These are phyloP conservation scores for Eremophila alpestris DNA, from an alignment of 2,797 vertebrate genomes.

Conservation along the genomic window DNA sequence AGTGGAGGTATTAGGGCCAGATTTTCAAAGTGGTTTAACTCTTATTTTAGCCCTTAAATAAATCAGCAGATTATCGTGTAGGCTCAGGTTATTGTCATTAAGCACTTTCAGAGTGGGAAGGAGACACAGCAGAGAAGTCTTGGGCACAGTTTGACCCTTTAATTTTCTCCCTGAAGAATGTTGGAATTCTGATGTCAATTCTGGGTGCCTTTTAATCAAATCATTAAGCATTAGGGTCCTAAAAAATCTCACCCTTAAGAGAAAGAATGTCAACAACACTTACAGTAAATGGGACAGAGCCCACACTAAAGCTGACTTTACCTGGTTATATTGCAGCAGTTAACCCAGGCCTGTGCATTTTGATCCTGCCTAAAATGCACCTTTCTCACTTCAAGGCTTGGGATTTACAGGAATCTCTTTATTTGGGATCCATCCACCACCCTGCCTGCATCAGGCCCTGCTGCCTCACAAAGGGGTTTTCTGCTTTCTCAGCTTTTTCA, in stretches of 20 bases:
- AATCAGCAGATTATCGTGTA: neutral
- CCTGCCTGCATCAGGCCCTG: neutral
- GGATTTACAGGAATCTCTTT: neutral
- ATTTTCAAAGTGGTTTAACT: conserved; percentile 1
- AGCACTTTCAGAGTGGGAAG: neutral
- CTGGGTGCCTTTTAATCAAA: neutral
- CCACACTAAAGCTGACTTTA: neutral
- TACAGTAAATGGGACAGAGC: neutral
- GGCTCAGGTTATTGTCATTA: neutral
- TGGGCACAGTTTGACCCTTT: neutral
- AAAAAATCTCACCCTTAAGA: neutral
- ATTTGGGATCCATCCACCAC: neutral
- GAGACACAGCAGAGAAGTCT: neutral
- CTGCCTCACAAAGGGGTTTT: neutral
- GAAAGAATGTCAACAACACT: neutral
- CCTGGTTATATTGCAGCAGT: neutral
- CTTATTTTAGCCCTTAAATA: conserved; percentile 28
- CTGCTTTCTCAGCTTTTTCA: neutral
- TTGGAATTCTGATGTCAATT: neutral
- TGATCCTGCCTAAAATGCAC: neutral
- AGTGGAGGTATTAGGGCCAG: neutral
- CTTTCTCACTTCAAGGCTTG: neutral
- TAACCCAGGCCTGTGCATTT: neutral
- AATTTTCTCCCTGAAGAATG: neutral
- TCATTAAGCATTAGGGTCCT: neutral